Evolutionary conservation across 2,113 vertebrate species (phyloP).

Genomic region (Callaeas wilsoni): DNA sequence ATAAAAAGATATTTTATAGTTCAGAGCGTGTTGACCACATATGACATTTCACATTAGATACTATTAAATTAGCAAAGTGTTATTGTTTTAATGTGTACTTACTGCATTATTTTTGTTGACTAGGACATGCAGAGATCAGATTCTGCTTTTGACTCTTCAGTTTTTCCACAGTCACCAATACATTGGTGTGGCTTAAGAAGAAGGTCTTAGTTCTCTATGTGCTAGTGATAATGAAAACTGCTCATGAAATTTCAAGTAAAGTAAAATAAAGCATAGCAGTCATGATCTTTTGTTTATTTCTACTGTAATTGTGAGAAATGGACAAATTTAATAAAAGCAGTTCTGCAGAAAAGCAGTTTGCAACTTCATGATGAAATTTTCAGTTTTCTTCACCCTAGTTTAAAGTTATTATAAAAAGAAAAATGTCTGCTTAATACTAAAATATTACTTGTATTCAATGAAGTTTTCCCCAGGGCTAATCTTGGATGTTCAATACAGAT

Average conservation of each 20-base stretch:
- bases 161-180: background rate
- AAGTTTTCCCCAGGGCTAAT: background rate
- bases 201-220: background rate
- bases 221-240: background rate
- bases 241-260: background rate
- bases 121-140: background rate
- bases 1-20: background rate
- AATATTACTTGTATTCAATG: background rate
- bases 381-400: background rate
- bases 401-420: background rate
- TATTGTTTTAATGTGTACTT: background rate
- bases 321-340: background rate
- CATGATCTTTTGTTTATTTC: background rate
- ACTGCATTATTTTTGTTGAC: background rate
- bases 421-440: background rate
- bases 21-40: background rate
- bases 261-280: background rate
- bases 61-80: background rate
- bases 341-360: conserved; percentile 7
- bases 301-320: background rate
- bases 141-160: background rate
- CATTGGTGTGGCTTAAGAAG: background rate
- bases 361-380: background rate
- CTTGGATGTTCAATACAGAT: background rate
- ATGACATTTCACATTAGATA: background rate